These are phyloP conservation scores for Acrossocheilus wenchowensis DNA, from an alignment of 2,797 vertebrate genomes.

Conservation along the genomic window DNA sequence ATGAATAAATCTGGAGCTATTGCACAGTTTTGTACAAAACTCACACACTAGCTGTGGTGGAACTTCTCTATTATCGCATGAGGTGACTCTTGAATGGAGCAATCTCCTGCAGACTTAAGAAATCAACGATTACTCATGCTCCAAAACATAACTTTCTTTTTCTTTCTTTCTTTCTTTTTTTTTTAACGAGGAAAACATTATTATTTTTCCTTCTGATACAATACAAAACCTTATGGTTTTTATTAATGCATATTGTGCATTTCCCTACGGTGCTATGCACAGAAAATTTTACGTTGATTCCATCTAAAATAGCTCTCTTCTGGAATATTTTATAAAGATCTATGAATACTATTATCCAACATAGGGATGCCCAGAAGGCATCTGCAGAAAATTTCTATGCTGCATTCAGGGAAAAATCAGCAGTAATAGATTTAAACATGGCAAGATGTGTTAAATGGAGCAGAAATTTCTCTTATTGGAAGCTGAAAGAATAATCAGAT, in stretches of 20 bases:
- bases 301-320: not conserved
- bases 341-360: not conserved
- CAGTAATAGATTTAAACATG: not conserved
- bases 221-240: not conserved
- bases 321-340: not conserved
- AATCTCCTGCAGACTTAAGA: conserved; percentile 14
- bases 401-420: not conserved
- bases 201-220: not conserved
- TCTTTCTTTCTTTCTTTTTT: not conserved
- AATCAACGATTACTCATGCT: conserved; percentile 5
- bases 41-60: not conserved
- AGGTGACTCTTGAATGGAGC: conserved; percentile 15
- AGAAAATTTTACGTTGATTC: not conserved
- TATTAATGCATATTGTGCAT: not conserved
- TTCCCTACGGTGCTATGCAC: not conserved
- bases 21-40: conserved; percentile 1
- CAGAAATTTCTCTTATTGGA: not conserved
- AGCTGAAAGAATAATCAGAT: not conserved
- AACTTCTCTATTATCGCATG: not conserved
- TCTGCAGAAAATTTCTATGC: not conserved
- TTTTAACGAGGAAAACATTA: too few species aligned
- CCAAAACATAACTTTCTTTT: not conserved
- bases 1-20: not conserved
- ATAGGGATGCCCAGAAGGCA: conserved; percentile 1
- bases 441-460: not conserved